Evolutionary conservation across 2,797 vertebrate species (phyloP).

Genomic region (Poeciliopsis infans): DNA sequence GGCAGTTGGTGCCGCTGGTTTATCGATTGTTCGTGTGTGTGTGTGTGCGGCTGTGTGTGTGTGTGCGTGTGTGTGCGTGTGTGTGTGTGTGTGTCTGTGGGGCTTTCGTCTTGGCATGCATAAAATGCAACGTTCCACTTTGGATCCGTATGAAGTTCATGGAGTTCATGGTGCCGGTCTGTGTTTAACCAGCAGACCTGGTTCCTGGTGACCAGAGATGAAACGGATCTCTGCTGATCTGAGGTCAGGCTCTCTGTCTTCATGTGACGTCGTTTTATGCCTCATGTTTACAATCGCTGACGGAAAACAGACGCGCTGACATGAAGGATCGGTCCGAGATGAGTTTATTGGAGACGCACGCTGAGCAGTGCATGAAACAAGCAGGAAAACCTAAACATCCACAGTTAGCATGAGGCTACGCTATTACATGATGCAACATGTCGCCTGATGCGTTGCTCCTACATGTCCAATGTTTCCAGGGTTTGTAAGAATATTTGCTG

Average conservation of each 20-base stretch:
- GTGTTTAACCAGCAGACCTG: not conserved
- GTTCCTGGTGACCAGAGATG: not conserved
- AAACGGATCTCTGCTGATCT: no score
- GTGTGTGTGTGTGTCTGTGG: conserved; percentile 4
- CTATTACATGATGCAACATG: not conserved
- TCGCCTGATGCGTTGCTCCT: not conserved
- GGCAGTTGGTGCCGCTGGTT: no score
- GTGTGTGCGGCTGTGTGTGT: not conserved
- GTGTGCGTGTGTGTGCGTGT: conserved; percentile 11
- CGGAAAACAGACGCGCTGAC: not conserved
- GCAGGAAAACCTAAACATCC: not conserved
- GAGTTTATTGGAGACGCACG: not conserved
- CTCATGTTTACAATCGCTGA: not conserved
- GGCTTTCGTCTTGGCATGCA: not conserved
- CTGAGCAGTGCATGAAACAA: not conserved
- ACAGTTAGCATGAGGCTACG: not conserved
- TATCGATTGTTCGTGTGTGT: conserved; percentile 7
- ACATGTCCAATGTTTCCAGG: not conserved
- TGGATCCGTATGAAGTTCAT: not conserved
- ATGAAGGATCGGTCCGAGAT: no score
- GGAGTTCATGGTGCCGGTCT: not conserved
- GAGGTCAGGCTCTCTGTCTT: not conserved
- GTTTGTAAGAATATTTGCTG: not conserved
- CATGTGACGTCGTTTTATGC: not conserved
- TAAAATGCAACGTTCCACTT: not conserved